A percentile compares a stretch with the other conserved stretches of the same genome.
These are phyloP conservation scores for Rhabdornis inornatus DNA, from an alignment of 2,113 vertebrate genomes.

Conservation along the genomic window DNA sequence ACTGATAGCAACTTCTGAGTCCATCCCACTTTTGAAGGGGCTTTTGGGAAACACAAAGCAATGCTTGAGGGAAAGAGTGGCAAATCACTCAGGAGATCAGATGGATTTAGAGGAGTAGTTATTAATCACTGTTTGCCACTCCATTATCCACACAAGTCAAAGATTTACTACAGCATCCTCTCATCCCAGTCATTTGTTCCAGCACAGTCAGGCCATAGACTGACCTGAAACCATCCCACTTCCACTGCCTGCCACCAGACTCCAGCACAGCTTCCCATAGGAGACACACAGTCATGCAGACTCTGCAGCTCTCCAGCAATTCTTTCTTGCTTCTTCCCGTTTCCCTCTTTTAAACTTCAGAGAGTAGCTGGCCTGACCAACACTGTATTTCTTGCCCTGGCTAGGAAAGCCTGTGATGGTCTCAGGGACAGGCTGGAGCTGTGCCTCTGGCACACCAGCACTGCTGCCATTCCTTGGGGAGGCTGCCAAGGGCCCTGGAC, in stretches of 20 bases:
- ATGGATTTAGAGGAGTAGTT: neutral
- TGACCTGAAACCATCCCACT: neutral
- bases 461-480: neutral
- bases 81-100: neutral
- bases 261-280: neutral
- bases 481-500: neutral
- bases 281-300: accelerated
- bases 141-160: neutral
- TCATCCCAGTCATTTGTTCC: neutral
- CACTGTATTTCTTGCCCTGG: neutral
- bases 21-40: neutral
- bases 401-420: neutral
- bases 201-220: neutral
- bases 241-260: neutral
- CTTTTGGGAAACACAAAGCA: neutral
- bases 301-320: neutral
- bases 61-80: neutral
- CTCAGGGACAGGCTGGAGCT: neutral
- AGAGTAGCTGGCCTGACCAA: neutral
- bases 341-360: neutral
- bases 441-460: neutral
- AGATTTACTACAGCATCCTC: neutral
- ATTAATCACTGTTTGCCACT: neutral
- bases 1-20: neutral
- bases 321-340: neutral